Evolutionary conservation across 2,888 invertebrate species (phyloP), one percentile per base, ranked within the genome.

Genomic region (Muscina levida): DNA sequence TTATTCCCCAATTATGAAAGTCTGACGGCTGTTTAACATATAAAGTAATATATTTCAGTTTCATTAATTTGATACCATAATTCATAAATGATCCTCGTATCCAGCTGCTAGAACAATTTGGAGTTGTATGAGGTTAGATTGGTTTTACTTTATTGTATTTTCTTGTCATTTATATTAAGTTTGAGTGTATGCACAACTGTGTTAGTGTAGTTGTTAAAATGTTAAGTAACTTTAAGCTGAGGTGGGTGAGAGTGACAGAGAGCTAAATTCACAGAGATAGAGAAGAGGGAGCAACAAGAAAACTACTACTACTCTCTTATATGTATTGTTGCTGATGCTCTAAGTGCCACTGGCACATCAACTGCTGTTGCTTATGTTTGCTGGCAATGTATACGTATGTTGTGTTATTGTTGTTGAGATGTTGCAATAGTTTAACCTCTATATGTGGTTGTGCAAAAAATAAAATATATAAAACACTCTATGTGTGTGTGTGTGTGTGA

Each of bases 211-310:
- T 8, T 24, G 65, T 46, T 24, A 31, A 48, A 26, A 17, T 26
- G 13, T 51, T 53, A 68, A 53, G 53, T 68, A 39, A 53, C 67
- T 68, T 51, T 68, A 53, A 51, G 66, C 24, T 31, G 37, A 48
- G 15, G 31, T n/a, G n/a, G n/a, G 31, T 31, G 31, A 5, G 4
- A 31, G 31, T 3, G 8, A 31, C 3, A 31, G 31, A 8, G 31
- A 8, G 31, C n/a, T 5, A 31, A 31, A 31, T 31, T 5, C 8
- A 31, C 31, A 31, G 31, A 31, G 11, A 39, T n/a, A n/a, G n/a
- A n/a, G n/a, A n/a, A n/a, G n/a, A n/a, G n/a, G n/a, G n/a, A n/a
- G n/a, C n/a, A n/a, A n/a, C n/a, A n/a, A n/a, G n/a, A n/a, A n/a
- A n/a, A n/a, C n/a, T n/a, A n/a, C n/a, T n/a, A n/a, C n/a, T n/a